phyloP scores from a whole-genome alignment of 2,888 invertebrate genomes.

The Caenorhabditis zanzibari region DNA sequence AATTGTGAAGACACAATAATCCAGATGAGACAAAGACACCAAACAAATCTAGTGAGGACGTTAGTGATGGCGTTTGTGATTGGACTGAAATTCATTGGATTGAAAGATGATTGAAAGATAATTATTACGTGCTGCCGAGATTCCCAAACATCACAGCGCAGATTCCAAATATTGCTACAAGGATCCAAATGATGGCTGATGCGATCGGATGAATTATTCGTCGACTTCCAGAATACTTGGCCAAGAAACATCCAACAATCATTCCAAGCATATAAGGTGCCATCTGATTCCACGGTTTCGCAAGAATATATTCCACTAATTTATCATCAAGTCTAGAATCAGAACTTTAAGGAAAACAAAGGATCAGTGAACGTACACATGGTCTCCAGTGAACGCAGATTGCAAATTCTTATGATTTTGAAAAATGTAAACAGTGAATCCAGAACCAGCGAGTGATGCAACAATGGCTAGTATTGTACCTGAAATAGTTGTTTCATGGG shows the following conservation, averaged over 20 bases:
- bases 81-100: constrained; percentile 16
- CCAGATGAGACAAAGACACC: constrained; percentile 84
- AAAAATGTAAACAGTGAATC: constrained; percentile 14
- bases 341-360: neutral
- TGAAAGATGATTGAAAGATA: neutral
- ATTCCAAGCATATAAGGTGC: constrained; percentile 43
- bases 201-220: constrained; percentile 32
- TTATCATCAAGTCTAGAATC: constrained; percentile 32
- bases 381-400: constrained; percentile 45
- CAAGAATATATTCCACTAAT: constrained; percentile 33
- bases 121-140: neutral
- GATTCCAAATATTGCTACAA: neutral
- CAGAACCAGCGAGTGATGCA: constrained; percentile 10
- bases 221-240: neutral
- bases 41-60: constrained; percentile 80
- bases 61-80: constrained; percentile 34
- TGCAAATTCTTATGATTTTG: neutral
- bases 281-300: constrained; percentile 55
- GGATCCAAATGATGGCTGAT: constrained; percentile 20
- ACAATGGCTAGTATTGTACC: constrained; percentile 16
- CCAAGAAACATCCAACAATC: constrained; percentile 44
- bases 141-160: constrained; percentile 25
- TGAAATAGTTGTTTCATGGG: neutral
- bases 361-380: neutral
- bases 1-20: constrained; percentile 84